phyloP scores from a whole-genome alignment of 2,888 invertebrate genomes.

The Dryadula phaetusa region DNA sequence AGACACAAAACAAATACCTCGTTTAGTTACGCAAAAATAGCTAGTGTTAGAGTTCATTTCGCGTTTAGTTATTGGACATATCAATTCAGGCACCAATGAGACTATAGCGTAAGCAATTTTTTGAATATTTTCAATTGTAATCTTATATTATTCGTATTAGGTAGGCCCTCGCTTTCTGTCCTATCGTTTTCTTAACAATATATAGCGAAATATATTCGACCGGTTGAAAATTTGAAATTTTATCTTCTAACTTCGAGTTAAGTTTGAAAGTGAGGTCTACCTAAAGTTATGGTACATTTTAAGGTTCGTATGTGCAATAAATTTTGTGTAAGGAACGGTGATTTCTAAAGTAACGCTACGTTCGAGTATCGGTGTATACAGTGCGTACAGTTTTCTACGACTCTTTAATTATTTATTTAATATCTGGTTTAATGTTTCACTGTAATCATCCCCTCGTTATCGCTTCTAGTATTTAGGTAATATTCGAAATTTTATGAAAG shows the following conservation, averaged over 20 bases:
- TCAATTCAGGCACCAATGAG: slow-evolving; percentile 83
- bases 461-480: slow-evolving; percentile 67
- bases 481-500: slow-evolving; percentile 66
- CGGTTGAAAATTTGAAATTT: slow-evolving; percentile 7
- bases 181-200: slow-evolving; percentile 29
- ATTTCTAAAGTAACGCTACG: slow-evolving; percentile 61
- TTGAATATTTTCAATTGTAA: slow-evolving; percentile 69
- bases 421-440: slow-evolving; percentile 56
- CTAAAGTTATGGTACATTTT: slow-evolving; percentile 51
- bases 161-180: slow-evolving; percentile 44
- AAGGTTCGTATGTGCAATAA: slow-evolving; percentile 61
- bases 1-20: slow-evolving; percentile 82
- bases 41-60: slow-evolving; percentile 78
- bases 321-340: slow-evolving; percentile 59
- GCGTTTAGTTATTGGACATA: slow-evolving; percentile 81
- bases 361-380: slow-evolving; percentile 53
- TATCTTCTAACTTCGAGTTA: background rate
- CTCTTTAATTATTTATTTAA: slow-evolving; percentile 53
- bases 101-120: slow-evolving; percentile 78
- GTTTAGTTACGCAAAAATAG: slow-evolving; percentile 80
- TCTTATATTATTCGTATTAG: slow-evolving; percentile 59
- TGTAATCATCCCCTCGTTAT: slow-evolving; percentile 62
- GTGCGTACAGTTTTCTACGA: slow-evolving; percentile 64
- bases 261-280: slow-evolving; percentile 47
- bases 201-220: slow-evolving; percentile 19